Base-by-base conservation (phyloP, 2,797 vertebrate genomes). In the Kryptolebias ocellatus region DNA sequence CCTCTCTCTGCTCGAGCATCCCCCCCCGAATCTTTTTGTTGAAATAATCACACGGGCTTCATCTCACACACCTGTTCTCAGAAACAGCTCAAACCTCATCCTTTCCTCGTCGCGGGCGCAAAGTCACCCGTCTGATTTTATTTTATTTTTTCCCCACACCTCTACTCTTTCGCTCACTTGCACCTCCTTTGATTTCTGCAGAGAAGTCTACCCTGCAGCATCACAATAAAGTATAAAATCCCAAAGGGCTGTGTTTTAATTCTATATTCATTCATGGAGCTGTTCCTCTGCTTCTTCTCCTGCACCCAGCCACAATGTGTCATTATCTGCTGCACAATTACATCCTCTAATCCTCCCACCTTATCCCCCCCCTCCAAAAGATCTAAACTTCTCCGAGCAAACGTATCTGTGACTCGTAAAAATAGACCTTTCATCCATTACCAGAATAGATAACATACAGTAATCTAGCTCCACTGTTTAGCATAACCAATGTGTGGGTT, bases 321-420 rank as follows among this genome's bases (percentile, higher is more conserved):
- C 80, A 83, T 87, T 84, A 87, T 84, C 71, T 84, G 46, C 78
- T 47, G 74, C 72, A 72, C 83, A 81, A 85, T 87, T 83, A 86
- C 79, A 84, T 80, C 80, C 74, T 83, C 66, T 86, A 67, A 85
- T 85, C 86, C 84, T 78, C 89, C 87, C 89, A 88, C 87, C 47
- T 80, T 76, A 58, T 73, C 60, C 60, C 62, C 57, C 71, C 6
- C 31, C n/a, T n/a, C 47, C 62, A 64, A 74, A 84, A 67, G 81
- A 86, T 59, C 76, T 81, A 60, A 86, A 89, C 81, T 79, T 86
- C 72, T 72, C 64, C 4, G 27, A 71, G 70, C 52, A 27, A 83
- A 83, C 8, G 3, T 81, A 87, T 87, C 83, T 44, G 50, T 88
- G 83, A 85, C 79, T 80, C 81, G 84, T 76, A 71, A 70, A 85